phyloP scores from a whole-genome alignment of 2,113 vertebrate species.

The Leucopternis melanops region DNA sequence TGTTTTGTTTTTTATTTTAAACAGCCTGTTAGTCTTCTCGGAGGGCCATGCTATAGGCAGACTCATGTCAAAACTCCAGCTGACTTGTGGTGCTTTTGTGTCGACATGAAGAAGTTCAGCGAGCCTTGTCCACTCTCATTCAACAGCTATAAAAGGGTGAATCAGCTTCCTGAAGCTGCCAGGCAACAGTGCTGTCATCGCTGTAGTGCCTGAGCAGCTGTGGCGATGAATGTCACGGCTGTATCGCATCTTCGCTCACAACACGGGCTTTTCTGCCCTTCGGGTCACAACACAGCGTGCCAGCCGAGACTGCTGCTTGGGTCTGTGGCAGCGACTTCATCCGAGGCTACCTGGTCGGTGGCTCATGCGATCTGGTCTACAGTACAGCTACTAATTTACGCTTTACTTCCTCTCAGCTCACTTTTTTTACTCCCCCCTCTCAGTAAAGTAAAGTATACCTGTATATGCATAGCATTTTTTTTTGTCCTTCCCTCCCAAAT shows the following conservation, averaged over 20 bases:
- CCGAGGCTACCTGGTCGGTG: background rate
- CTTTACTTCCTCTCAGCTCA: background rate
- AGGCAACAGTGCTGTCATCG: slow-evolving; percentile 6
- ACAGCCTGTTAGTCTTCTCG: background rate
- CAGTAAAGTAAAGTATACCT: background rate
- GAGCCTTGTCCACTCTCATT: background rate
- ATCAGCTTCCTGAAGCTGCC: slow-evolving; percentile 9
- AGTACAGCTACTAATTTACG: background rate
- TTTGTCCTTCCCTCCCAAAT: background rate
- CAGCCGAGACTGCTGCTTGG: background rate
- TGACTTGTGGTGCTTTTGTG: background rate
- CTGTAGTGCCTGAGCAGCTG: background rate
- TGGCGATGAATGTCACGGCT: background rate
- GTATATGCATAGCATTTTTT: background rate
- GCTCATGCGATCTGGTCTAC: background rate
- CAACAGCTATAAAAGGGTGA: background rate
- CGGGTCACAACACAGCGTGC: background rate
- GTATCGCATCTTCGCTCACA: background rate
- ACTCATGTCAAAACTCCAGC: background rate
- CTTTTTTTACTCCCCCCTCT: background rate
- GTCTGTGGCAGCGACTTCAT: background rate
- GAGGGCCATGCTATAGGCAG: background rate
- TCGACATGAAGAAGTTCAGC: background rate
- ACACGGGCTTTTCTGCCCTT: background rate
- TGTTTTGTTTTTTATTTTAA: background rate